Base-by-base conservation (phyloP, 2,113 vertebrate genomes). In the Hylia prasina region DNA sequence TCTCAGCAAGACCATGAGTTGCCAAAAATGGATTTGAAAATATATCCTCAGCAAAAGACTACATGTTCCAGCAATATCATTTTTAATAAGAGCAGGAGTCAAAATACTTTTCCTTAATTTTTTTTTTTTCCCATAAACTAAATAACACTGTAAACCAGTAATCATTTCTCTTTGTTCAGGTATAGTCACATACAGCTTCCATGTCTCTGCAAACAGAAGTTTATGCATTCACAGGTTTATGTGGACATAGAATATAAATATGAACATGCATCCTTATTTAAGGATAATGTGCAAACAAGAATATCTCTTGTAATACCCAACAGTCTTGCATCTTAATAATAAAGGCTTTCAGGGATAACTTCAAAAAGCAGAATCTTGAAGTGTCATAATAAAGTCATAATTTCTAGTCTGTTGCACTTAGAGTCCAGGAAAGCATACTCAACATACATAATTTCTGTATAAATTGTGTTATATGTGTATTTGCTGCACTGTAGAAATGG, bases 381-480 rank as follows among this genome's bases (percentile, higher is more conserved):
- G 70, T 94, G 86, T 71, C 25, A 64, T 96, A 97, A 97, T 96
- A 94, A 97, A 97, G 94, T 88, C 66, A 97, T 97, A 95, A 97
- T 97, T 98, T 98, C 96, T 97, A 97, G 93, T 82, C 87, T 73
- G 89, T 37, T 96, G 92, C 87, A 68, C 28, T 97, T 97, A 89
- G 86, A 93, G 50, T 93, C 84, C 79, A 95, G 93, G 83, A 83
- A 96, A 93, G 65, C 42, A 64, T 28, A 89, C 53, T 78, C 72
- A 89, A 95, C 66, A 76, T 60, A 89, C 40, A 94, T 96, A 97
- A 97, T 94, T 97, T 95, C 73, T 95, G 25, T 79, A 86, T 89
- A 93, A 97, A 94, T 83, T 92, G 13, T 76, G 70, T 76, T 83
- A 96, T 94, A 94, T 63, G 64, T 94, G 44, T 79, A 84, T 95